These are phyloP conservation scores for Lycorma delicatula DNA, from an alignment of 1,140 invertebrate genomes.

Conservation along the genomic window DNA sequence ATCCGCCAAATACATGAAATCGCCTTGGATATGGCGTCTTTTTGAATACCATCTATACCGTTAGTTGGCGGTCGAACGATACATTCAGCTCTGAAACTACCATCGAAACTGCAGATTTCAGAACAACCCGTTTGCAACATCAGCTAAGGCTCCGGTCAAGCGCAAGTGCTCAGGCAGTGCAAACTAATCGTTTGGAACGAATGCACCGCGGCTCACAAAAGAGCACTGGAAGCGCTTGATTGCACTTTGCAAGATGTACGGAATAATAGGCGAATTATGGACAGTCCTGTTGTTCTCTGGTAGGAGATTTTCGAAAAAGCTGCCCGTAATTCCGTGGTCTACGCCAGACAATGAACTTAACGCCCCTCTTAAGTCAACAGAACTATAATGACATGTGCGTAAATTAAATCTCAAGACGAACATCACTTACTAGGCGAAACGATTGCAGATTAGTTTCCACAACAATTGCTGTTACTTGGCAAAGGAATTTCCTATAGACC, in stretches of 20 bases:
- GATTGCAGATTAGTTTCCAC: too few species aligned
- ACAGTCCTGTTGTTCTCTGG: constrained; percentile 29
- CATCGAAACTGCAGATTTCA: constrained; percentile 4
- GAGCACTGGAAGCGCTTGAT: constrained; percentile 27
- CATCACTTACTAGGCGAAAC: too few species aligned
- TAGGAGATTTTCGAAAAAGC: constrained; percentile 33
- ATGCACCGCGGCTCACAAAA: constrained; percentile 33
- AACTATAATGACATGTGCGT: too few species aligned
- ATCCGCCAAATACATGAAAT: constrained; percentile 26
- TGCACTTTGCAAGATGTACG: constrained; percentile 16
- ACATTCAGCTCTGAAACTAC: constrained; percentile 35
- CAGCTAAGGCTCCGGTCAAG: constrained; percentile 21
- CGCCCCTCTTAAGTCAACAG: too few species aligned
- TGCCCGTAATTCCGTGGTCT: too few species aligned
- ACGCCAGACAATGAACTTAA: too few species aligned
- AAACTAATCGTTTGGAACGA: constrained; percentile 37
- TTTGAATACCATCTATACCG: constrained; percentile 40
- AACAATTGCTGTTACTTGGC: too few species aligned
- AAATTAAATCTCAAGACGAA: too few species aligned
- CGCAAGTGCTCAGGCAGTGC: constrained; percentile 28
- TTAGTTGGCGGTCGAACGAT: constrained; percentile 36
- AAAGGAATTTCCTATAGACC: too few species aligned
- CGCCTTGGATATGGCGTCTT: constrained; percentile 37
- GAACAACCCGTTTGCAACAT: constrained; percentile 35
- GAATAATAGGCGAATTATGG: constrained; percentile 20